phyloP scores from a whole-genome alignment of 2,888 invertebrate genomes.

The Caenorhabditis afra region DNA sequence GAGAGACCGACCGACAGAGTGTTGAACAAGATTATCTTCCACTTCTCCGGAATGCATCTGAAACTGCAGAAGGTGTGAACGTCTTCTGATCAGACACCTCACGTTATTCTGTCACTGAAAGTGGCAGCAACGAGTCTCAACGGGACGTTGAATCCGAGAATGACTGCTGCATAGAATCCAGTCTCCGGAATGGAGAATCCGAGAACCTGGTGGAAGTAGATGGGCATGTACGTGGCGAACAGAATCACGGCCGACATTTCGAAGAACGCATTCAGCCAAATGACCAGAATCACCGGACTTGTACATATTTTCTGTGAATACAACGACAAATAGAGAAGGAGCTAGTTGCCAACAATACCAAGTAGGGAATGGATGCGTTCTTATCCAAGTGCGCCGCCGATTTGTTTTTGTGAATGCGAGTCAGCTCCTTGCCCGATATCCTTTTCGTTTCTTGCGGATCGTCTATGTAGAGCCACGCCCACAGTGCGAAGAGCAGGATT shows the following conservation, averaged over 20 bases:
- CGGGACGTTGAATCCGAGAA: conserved; percentile 67
- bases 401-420: conserved; percentile 65
- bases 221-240: conserved; percentile 68
- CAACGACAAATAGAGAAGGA: no score
- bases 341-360: no score
- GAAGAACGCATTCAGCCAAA: conserved; percentile 73
- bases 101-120: conserved; percentile 67
- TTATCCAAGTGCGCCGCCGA: conserved; percentile 66
- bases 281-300: conserved; percentile 62
- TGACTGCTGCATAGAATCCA: conserved; percentile 51
- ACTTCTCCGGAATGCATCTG: conserved; percentile 41
- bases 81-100: neutral
- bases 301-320: conserved; percentile 63
- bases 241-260: conserved; percentile 70
- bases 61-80: neutral
- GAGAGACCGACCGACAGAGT: conserved; percentile 51
- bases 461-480: conserved; percentile 66
- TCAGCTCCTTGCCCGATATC: conserved; percentile 63
- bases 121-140: conserved; percentile 67
- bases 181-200: conserved; percentile 50
- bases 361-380: conserved; percentile 61
- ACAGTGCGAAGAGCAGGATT: conserved; percentile 60
- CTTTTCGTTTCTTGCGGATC: conserved; percentile 58
- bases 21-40: conserved; percentile 48
- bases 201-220: conserved; percentile 70